Evolutionary conservation across 2,888 invertebrate species (phyloP), one percentile per base, ranked within the genome.

Genomic region (Caenorhabditis sp.): DNA sequence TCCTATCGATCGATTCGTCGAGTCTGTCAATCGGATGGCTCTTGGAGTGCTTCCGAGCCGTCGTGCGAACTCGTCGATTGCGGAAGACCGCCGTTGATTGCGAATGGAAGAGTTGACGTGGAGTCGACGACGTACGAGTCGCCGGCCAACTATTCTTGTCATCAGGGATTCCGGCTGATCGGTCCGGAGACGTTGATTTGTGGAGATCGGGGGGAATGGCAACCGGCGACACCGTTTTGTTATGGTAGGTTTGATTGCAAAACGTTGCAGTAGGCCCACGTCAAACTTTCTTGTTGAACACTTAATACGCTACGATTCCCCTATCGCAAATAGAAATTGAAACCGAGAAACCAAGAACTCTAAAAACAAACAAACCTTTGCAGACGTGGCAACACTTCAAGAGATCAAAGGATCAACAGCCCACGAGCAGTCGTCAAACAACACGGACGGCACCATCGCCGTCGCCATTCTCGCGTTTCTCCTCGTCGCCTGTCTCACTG

Each of bases 141-240:
- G 6, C 61, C 77, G 3, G 88, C 88, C 0, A 85, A 85, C 37
- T 88, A 88, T 72, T 79, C 83, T 18, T 89, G 89, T 60, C 76
- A 81, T 20, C 71, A 83, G 24, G 88, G 85, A n/a, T 87, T 80
- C 55, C 85, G 88, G 24, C 74, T 89, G 44, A 87, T 89, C 62
- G 89, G 89, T 13, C 87, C 86, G 28, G 87, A 85, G 35, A 74
- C 74, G 20, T 47, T 87, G 28, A 82, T 82, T 55, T 89, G 89
- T 70, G 69, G 80, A 1, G 88, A 86, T 71, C 71, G 79, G 37
- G 88, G 85, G 2, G 60, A 69, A 44, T 89, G 89, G 89, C 83
- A 85, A 26, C 89, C 89, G 9, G 72, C 85, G 4, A 79, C 85
- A 13, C 89, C 89, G 44, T 86, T 89, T 70, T 89, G 89, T 61